Percentiles rank a stretch among this genome's conserved stretches.
phyloP scores from a whole-genome alignment of 2,113 vertebrate species.

The Callospermophilus lateralis region DNA sequence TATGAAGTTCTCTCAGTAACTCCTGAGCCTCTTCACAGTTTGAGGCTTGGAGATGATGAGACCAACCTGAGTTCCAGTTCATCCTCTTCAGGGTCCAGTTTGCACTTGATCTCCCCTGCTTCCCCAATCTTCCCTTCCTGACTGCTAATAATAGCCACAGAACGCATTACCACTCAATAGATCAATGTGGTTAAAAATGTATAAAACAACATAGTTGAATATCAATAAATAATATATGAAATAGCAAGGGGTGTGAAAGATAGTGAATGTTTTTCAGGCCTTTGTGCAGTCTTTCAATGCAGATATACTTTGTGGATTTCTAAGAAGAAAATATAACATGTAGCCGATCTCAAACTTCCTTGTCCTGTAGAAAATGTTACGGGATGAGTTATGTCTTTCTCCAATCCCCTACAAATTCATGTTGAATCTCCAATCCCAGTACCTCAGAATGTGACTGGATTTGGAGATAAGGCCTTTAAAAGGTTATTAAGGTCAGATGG shows the following conservation, averaged over 20 bases:
- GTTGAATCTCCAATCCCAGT: not conserved
- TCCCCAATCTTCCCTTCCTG: not conserved
- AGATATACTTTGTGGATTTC: not conserved
- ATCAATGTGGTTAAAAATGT: not conserved
- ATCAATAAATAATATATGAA: not conserved
- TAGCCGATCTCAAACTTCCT: not conserved
- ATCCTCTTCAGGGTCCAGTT: not conserved
- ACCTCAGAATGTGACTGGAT: not conserved
- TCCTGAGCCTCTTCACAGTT: not conserved
- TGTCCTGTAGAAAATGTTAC: not conserved
- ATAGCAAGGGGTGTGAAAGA: not conserved
- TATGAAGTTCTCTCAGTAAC: not conserved
- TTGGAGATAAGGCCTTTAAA: not conserved
- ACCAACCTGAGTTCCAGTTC: not conserved
- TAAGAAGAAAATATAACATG: not conserved
- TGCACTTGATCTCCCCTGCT: not conserved
- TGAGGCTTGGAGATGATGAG: not conserved
- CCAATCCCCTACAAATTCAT: not conserved
- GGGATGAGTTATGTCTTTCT: not conserved
- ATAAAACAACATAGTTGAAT: not conserved
- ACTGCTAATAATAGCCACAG: not conserved
- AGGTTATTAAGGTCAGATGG: not conserved
- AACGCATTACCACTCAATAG: rapidly evolving
- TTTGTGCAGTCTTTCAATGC: not conserved
- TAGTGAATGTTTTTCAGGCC: not conserved